These are phyloP conservation scores for Eupristina koningsbergeri DNA, from an alignment of 1,140 invertebrate genomes.

Conservation along the genomic window DNA sequence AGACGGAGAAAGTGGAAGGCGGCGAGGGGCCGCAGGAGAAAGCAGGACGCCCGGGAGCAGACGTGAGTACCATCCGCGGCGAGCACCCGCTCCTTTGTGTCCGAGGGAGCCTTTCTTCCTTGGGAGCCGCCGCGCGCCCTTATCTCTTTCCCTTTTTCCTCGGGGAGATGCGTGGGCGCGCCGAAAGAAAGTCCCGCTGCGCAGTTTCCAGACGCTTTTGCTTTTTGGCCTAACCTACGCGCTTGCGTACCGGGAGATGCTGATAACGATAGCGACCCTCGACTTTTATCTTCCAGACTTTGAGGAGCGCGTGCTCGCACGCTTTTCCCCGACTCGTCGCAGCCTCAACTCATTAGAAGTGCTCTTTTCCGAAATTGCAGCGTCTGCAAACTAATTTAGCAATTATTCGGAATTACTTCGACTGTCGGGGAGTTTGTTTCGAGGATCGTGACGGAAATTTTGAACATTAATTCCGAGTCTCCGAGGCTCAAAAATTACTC, in stretches of 20 bases:
- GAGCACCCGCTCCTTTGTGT: too few species aligned
- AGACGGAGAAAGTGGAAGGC: too few species aligned
- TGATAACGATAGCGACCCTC: neutral
- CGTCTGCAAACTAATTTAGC: neutral
- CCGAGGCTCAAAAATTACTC: too few species aligned
- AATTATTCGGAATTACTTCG: neutral
- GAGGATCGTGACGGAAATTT: too few species aligned
- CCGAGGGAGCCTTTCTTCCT: too few species aligned
- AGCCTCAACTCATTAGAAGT: neutral
- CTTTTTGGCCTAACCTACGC: too few species aligned
- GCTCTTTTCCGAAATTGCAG: neutral
- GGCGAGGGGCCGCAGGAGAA: constrained; percentile 35
- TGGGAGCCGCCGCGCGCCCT: too few species aligned
- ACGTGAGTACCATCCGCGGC: neutral
- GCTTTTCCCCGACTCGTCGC: neutral
- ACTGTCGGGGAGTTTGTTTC: neutral
- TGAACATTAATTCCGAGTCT: too few species aligned
- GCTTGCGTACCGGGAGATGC: too few species aligned
- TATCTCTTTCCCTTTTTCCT: neutral
- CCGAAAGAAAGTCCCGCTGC: neutral
- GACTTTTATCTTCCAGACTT: neutral
- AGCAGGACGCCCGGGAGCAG: constrained; percentile 26
- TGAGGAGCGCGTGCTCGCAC: neutral
- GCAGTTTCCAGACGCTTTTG: neutral
- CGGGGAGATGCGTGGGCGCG: neutral